Conservation (phyloP, 2,113 vertebrate genomes). For the Macrotis lagotis region DNA sequence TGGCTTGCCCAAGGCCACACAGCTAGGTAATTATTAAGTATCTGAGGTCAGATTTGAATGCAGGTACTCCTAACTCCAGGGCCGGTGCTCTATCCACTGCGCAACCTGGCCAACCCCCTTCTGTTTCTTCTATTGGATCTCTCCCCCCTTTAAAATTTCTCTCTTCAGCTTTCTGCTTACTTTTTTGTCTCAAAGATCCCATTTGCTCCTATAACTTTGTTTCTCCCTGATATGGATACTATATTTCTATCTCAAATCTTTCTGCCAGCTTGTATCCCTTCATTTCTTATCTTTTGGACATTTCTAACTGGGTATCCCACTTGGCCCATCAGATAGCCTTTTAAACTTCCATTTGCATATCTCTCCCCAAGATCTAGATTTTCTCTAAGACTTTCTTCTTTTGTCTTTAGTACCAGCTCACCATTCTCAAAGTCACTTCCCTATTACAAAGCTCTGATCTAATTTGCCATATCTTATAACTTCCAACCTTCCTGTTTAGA, state of each 20-base stretch:
- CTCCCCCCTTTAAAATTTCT: neutral
- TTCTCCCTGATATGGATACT: neutral
- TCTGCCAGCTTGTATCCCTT: neutral
- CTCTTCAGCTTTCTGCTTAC: neutral
- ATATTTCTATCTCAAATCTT: neutral
- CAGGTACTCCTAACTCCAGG: no score
- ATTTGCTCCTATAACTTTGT: neutral
- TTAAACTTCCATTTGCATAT: neutral
- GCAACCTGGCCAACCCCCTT: no score
- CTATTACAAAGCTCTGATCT: neutral
- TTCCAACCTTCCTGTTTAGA: neutral
- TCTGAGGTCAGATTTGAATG: no score
- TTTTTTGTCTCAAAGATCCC: neutral
- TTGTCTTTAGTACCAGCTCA: neutral
- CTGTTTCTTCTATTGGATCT: neutral
- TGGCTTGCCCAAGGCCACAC: no score
- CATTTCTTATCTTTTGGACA: neutral
- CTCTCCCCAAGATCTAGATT: neutral
- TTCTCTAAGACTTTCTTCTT: neutral
- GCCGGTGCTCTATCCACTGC: no score
- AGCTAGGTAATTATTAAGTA: no score
- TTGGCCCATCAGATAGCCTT: neutral
- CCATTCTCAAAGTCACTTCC: neutral
- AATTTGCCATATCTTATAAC: neutral
- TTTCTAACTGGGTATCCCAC: neutral